A percentile compares a stretch with the other conserved stretches of the same genome.
phyloP scores from a whole-genome alignment of 1,140 invertebrate genomes.

The Drosophila setifemur region DNA sequence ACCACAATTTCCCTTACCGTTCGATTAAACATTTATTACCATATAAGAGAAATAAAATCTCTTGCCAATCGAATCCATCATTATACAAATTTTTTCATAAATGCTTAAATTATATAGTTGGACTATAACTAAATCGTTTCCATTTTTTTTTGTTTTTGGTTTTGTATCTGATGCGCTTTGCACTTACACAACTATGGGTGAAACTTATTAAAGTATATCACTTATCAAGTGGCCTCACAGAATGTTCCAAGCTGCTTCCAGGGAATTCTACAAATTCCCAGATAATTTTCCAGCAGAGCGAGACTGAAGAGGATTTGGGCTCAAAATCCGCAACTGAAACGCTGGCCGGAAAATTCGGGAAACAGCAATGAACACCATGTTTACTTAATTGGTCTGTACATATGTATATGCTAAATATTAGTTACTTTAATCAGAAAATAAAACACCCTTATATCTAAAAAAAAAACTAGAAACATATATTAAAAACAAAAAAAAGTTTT shows the following conservation, averaged over 20 bases:
- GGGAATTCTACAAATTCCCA: background rate
- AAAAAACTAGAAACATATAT: no score
- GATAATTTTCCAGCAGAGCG: slow-evolving; percentile 11
- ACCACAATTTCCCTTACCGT: background rate
- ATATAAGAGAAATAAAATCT: slow-evolving; percentile 26
- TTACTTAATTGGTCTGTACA: slow-evolving; percentile 33
- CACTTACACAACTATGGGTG: slow-evolving; percentile 47
- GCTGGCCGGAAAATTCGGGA: slow-evolving; percentile 21
- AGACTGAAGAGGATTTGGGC: slow-evolving; percentile 24
- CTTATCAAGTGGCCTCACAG: slow-evolving; percentile 48
- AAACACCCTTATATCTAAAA: no score
- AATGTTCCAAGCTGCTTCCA: slow-evolving; percentile 29
- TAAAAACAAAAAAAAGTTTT: no score
- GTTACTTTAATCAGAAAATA: no score
- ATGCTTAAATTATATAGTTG: slow-evolving; percentile 25
- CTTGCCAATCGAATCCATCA: background rate
- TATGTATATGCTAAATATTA: slow-evolving; percentile 25
- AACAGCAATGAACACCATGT: slow-evolving; percentile 34
- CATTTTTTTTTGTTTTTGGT: background rate
- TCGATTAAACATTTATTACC: slow-evolving; percentile 33
- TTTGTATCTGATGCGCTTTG: slow-evolving; percentile 26
- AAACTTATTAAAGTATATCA: slow-evolving; percentile 66
- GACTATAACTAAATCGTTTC: slow-evolving; percentile 26
- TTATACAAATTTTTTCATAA: slow-evolving; percentile 12
- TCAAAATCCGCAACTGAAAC: slow-evolving; percentile 7